Base-by-base conservation (phyloP, 2,888 invertebrate genomes). In the Dermolepida albohirtum region DNA sequence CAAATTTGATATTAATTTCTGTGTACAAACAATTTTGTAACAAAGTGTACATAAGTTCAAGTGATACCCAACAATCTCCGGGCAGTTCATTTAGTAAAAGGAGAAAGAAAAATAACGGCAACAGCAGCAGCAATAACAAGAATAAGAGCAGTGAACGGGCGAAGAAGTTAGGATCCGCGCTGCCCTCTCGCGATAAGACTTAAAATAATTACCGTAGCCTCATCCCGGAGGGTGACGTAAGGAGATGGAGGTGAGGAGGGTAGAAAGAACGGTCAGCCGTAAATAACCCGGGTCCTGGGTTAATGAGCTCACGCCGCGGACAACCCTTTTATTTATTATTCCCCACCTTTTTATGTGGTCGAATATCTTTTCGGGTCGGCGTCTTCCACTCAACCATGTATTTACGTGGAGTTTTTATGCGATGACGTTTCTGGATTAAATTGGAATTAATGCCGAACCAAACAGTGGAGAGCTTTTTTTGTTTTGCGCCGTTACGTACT, bases 321-420 rank as follows among this genome's bases (percentile, higher is more conserved):
- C 79, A 79, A 78, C 77, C 78, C 77, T 77, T 78, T 77, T 77
- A 78, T 79, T 79, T 78, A 78, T 78, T 76, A 73, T 71, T 74
- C 72, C 66, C 74, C 75, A 76, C 74, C 73, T 75, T 75, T 74
- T 75, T 70, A 70, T 67, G 34, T 34, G 40, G 14, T 40, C 40
- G 54, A 54, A 39, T 54, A 40, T 54, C 40, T 40, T 17, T 54
- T 16, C 29, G 17, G 8, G 17, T 6, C 51, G 51, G 12, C 29
- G 51, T 29, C 54, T 44, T 12, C 40, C 10, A 54, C 40, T 71
- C 69, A 67, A 71, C 69, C 70, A 72, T 34, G 34, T 6, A 34
- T 10, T 6, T 34, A 68, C 72, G 67, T 64, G 66, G 70, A 68
- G 68, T 73, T 73, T 75, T 74, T 72, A 73, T 72, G 64, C 70